Conservation (phyloP, 1,140 invertebrate genomes). For the Acromyrmex charruanus region DNA sequence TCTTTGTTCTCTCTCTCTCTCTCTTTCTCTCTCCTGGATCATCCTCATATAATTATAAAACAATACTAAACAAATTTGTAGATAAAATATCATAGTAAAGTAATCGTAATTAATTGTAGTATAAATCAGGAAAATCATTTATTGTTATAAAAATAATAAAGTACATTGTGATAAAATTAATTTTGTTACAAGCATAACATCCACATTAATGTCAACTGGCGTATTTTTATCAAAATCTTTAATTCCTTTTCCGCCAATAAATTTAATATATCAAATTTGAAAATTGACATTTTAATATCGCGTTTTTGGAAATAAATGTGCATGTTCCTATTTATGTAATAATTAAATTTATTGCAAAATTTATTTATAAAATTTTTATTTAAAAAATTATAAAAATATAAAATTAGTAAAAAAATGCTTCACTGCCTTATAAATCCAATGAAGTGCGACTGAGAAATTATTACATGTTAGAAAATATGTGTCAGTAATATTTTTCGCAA, state of each 20-base stretch:
- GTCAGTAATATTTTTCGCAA: slow-evolving; percentile 42
- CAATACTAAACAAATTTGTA: no score
- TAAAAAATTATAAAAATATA: background rate
- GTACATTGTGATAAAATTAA: background rate
- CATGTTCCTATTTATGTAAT: background rate
- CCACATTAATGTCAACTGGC: background rate
- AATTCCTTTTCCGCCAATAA: background rate
- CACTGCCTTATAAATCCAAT: background rate
- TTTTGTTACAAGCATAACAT: slow-evolving; percentile 5
- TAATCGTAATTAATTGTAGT: no score
- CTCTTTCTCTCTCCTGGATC: no score
- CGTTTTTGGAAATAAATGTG: background rate
- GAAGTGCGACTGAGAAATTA: background rate
- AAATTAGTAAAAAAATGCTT: background rate
- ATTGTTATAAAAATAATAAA: background rate
- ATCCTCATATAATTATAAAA: no score
- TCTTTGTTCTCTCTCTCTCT: no score
- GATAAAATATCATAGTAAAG: no score
- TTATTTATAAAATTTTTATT: background rate
- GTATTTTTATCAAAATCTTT: slow-evolving; percentile 16
- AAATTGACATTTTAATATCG: background rate
- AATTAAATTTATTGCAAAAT: background rate
- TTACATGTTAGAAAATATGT: background rate
- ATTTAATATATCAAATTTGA: slow-evolving; percentile 4
- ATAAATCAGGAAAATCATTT: no score